Evolutionary conservation across 1,140 invertebrate genomes (phyloP).

Genomic region (Lepidotrigona ventralis): DNA sequence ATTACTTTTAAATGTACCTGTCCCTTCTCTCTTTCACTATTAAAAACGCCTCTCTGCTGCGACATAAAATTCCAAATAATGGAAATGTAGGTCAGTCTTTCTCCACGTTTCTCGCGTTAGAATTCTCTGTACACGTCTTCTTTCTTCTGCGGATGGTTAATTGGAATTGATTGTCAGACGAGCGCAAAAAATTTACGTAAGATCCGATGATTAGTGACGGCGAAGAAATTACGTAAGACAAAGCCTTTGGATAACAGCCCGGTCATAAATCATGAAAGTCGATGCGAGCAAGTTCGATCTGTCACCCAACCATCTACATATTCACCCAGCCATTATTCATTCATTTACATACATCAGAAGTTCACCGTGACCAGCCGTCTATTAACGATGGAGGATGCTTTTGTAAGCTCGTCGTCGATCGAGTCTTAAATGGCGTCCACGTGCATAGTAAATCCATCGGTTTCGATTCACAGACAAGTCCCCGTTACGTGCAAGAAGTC

Average conservation of each 20-base stretch:
- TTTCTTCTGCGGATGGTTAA: neutral
- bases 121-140: neutral
- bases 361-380: constrained; percentile 17
- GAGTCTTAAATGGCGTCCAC: neutral
- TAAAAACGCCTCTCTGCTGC: neutral
- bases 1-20: neutral
- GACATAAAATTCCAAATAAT: neutral
- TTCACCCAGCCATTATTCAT: constrained; percentile 8
- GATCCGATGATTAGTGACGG: neutral
- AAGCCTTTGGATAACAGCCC: neutral
- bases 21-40: neutral
- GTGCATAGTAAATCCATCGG: neutral
- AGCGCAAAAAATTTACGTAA: neutral
- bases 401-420: constrained; percentile 33
- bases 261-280: constrained; percentile 13
- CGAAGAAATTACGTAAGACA: neutral
- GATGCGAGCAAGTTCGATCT: constrained; percentile 1
- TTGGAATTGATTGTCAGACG: neutral
- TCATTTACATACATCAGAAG: constrained; percentile 17
- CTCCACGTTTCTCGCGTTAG: neutral
- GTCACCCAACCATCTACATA: constrained; percentile 2
- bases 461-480: neutral
- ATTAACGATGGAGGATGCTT: constrained; percentile 47
- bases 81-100: no score
- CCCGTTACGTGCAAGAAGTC: neutral